phyloP scores from a whole-genome alignment of 2,888 invertebrate species.

The Amiota communis region DNA sequence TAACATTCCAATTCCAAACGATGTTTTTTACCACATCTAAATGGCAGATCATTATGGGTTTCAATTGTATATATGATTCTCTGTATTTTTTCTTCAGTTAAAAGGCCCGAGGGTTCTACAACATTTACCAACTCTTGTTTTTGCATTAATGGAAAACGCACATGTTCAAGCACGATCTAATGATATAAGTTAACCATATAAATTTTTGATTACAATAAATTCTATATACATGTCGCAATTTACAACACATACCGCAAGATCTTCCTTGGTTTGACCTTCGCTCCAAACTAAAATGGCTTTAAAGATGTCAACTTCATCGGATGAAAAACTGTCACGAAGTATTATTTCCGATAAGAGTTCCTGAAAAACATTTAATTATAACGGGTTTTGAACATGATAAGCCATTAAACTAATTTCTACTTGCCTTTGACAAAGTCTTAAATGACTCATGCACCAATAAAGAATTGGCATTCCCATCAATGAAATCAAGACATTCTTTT shows the following conservation, averaged over 20 bases:
- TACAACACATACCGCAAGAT: not conserved
- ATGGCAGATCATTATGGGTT: slow-evolving; percentile 6
- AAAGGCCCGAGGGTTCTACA: too few species aligned
- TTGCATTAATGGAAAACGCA: too few species aligned
- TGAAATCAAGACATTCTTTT: not conserved
- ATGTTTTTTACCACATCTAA: slow-evolving; percentile 9
- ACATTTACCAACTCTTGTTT: too few species aligned
- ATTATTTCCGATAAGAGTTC: slow-evolving; percentile 2
- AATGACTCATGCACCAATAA: not conserved
- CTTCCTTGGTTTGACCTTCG: not conserved
- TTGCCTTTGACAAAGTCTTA: not conserved
- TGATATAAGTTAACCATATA: too few species aligned
- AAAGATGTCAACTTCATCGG: not conserved
- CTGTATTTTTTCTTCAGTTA: too few species aligned
- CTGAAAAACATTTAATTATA: not conserved
- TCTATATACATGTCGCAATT: not conserved
- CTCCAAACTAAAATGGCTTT: not conserved
- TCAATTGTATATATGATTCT: too few species aligned
- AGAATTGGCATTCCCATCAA: not conserved
- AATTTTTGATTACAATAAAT: too few species aligned
- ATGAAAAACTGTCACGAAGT: not conserved
- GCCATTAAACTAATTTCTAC: not conserved
- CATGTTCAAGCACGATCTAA: too few species aligned
- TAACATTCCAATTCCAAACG: not conserved
- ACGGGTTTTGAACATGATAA: not conserved